Conservation (phyloP, 2,797 vertebrate species). For the Podargus strigoides region DNA sequence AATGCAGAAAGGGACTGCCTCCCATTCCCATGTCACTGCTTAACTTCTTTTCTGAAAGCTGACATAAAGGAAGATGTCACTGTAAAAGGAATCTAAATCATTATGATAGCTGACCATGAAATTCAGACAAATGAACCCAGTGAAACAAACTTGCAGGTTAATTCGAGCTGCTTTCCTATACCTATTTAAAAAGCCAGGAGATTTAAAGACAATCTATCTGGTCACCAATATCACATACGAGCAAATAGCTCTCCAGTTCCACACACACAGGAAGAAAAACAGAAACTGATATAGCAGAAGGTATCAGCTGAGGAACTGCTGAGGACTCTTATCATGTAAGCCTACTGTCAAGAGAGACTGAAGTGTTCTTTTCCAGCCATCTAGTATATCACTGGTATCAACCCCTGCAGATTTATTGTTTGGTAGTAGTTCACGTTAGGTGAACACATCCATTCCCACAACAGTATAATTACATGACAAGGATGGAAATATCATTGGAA, state of each 20-base stretch:
- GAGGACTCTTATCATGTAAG: not conserved
- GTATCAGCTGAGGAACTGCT: not conserved
- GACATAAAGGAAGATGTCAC: not conserved
- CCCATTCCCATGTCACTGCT: not conserved
- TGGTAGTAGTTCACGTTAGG: not conserved
- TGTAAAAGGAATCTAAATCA: not conserved
- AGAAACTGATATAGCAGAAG: not conserved
- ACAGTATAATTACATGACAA: not conserved
- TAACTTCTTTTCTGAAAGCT: not conserved
- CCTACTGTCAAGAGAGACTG: not conserved
- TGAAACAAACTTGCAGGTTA: not conserved
- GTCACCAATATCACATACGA: not conserved
- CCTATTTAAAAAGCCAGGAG: not conserved
- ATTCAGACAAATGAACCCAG: not conserved
- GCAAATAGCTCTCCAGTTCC: not conserved
- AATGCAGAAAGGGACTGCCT: not conserved
- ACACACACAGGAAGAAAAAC: not conserved
- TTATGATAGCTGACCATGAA: not conserved
- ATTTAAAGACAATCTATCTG: not conserved
- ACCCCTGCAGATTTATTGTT: not conserved
- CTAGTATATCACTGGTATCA: not conserved
- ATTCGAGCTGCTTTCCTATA: not conserved
- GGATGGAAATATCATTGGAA: not conserved
- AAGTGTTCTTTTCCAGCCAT: not conserved
- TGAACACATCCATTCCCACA: not conserved